Percentiles rank a stretch among this genome's conserved stretches.
Evolutionary conservation across 2,888 invertebrate genomes (phyloP).

Genomic region (Cataglyphis livida): DNA sequence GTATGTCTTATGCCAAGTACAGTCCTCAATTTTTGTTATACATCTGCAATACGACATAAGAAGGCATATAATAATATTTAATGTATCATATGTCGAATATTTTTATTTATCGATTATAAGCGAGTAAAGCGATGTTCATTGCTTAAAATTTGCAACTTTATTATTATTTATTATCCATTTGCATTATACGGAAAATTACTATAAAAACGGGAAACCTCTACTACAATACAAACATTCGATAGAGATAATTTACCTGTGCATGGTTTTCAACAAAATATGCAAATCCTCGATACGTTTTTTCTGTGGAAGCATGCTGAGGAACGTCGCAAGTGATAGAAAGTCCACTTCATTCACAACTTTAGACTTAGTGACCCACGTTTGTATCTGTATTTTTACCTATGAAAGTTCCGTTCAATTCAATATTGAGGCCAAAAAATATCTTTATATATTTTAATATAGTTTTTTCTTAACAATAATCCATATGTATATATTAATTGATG

Average conservation of each 20-base stretch:
- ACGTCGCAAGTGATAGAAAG: constrained; percentile 82
- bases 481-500: not conserved
- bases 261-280: constrained; percentile 81
- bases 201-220: constrained; percentile 34
- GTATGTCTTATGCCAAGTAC: constrained; percentile 90
- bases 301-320: constrained; percentile 82
- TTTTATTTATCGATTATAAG: constrained; percentile 78
- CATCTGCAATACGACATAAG: constrained; percentile 84
- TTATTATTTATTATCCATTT: constrained; percentile 66
- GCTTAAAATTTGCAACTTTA: constrained; percentile 65
- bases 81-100: constrained; percentile 79
- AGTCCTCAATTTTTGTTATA: constrained; percentile 86
- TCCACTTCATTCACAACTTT: constrained; percentile 82
- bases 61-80: constrained; percentile 78
- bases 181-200: constrained; percentile 11
- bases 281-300: constrained; percentile 83
- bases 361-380: constrained; percentile 81
- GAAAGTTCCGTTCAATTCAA: constrained; percentile 56
- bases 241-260: constrained; percentile 78
- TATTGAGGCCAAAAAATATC: not conserved
- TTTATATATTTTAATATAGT: constrained; percentile 20
- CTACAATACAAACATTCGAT: constrained; percentile 19
- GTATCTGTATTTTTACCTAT: constrained; percentile 82
- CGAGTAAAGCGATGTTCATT: constrained; percentile 75
- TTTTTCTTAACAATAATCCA: not conserved